Conservation (phyloP, 2,797 vertebrate species). For the Carcharodon carcharias region DNA sequence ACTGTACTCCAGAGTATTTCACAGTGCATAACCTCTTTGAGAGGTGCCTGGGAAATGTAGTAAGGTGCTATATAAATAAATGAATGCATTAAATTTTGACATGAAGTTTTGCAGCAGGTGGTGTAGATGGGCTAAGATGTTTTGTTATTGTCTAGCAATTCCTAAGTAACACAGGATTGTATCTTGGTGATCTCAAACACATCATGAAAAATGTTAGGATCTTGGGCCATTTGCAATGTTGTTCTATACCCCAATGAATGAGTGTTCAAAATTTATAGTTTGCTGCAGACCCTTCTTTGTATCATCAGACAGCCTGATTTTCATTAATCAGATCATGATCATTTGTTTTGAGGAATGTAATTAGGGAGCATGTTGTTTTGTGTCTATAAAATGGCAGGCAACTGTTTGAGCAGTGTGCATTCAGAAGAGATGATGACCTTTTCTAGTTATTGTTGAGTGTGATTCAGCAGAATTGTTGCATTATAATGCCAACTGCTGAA, state of each 20-base stretch:
- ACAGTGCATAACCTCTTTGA: neutral
- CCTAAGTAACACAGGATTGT: neutral
- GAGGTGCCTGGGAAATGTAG: neutral
- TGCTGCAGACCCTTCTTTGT: neutral
- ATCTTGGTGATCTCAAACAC: neutral
- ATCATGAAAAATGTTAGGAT: neutral
- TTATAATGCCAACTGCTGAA: neutral
- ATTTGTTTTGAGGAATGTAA: neutral
- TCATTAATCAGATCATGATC: neutral
- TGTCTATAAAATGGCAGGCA: neutral
- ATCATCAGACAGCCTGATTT: neutral
- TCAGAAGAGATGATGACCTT: neutral
- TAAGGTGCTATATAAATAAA: neutral
- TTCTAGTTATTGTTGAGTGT: constrained; percentile 9
- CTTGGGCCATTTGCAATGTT: neutral
- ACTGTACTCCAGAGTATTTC: neutral
- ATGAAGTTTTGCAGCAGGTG: neutral
- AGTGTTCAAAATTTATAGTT: neutral
- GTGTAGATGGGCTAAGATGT: neutral
- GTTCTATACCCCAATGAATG: neutral
- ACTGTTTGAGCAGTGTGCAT: neutral
- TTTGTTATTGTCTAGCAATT: neutral
- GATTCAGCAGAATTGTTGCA: neutral
- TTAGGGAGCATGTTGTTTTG: neutral
- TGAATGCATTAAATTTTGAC: neutral